phyloP scores from a whole-genome alignment of 2,797 vertebrate species.

The Astyanax mexicanus region DNA sequence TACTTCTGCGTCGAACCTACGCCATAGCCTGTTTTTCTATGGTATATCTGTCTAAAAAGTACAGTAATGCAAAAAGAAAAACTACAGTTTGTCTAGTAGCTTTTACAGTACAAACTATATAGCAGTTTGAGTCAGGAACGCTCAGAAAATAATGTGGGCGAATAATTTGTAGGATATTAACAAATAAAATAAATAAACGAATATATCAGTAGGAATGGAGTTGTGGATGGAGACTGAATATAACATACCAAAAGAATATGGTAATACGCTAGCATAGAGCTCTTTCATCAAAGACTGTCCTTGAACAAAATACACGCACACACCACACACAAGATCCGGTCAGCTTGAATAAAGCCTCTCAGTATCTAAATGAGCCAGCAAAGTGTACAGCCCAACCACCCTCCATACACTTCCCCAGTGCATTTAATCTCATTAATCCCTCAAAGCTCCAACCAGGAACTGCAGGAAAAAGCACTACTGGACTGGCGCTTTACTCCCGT shows the following conservation, averaged over 20 bases:
- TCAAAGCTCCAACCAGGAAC: background rate
- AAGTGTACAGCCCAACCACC: background rate
- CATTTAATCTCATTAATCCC: conserved; percentile 27
- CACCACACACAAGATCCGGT: background rate
- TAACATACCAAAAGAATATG: background rate
- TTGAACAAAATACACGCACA: background rate
- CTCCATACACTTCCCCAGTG: background rate
- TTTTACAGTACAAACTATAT: too few species aligned
- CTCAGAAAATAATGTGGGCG: background rate
- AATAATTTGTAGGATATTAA: background rate
- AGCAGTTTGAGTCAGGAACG: too few species aligned
- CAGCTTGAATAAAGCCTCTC: background rate
- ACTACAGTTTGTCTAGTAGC: too few species aligned
- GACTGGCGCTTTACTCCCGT: background rate
- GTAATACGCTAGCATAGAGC: background rate
- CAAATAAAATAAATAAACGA: too few species aligned
- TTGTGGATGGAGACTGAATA: too few species aligned
- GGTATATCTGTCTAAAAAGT: too few species aligned
- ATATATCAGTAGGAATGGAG: too few species aligned
- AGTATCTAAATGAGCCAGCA: conserved; percentile 6
- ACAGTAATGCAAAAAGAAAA: too few species aligned
- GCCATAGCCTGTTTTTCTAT: too few species aligned
- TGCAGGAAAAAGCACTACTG: background rate
- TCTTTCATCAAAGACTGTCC: background rate
- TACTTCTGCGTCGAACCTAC: too few species aligned